Evolutionary conservation across 1,140 invertebrate genomes (phyloP).

Genomic region (Musca vetustissima): DNA sequence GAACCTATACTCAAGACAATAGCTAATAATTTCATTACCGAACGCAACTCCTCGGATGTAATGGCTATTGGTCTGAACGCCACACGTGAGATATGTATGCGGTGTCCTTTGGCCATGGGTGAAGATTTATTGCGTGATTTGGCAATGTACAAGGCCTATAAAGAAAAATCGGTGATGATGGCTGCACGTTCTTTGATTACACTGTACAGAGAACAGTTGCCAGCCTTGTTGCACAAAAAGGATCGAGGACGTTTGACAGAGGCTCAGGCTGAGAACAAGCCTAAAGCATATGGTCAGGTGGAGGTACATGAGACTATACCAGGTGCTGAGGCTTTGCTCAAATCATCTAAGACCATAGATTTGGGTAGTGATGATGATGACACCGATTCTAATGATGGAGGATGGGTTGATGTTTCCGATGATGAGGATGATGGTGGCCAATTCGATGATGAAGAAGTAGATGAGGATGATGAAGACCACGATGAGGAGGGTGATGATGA

Average conservation of each 20-base stretch:
- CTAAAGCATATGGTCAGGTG: slow-evolving; percentile 79
- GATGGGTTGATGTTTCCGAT: slow-evolving; percentile 52
- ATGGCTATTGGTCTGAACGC: slow-evolving; percentile 98
- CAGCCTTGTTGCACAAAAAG: slow-evolving; percentile 86
- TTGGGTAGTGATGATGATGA: slow-evolving; percentile 58
- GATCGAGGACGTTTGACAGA: slow-evolving; percentile 89
- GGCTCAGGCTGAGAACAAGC: slow-evolving; percentile 70
- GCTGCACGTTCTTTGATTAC: slow-evolving; percentile 91
- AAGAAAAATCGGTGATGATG: slow-evolving; percentile 96
- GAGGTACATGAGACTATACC: slow-evolving; percentile 81
- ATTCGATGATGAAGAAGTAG: slow-evolving; percentile 26
- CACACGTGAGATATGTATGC: slow-evolving; percentile 86
- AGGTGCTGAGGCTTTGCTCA: slow-evolving; percentile 84
- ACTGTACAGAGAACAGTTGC: slow-evolving; percentile 85
- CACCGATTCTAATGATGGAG: slow-evolving; percentile 56
- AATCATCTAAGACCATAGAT: slow-evolving; percentile 56
- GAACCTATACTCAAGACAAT: slow-evolving; percentile 89
- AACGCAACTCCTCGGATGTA: slow-evolving; percentile 95
- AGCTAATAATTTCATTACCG: slow-evolving; percentile 97
- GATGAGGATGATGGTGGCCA: slow-evolving; percentile 52
- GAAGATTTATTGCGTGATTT: slow-evolving; percentile 92
- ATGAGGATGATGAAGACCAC: slow-evolving; percentile 28
- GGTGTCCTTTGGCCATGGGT: slow-evolving; percentile 89
- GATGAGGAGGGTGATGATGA: slow-evolving; percentile 33
- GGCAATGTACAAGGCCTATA: slow-evolving; percentile 88